Evolutionary conservation across 2,888 invertebrate genomes (phyloP).

Genomic region (Cephus rjabovi): DNA sequence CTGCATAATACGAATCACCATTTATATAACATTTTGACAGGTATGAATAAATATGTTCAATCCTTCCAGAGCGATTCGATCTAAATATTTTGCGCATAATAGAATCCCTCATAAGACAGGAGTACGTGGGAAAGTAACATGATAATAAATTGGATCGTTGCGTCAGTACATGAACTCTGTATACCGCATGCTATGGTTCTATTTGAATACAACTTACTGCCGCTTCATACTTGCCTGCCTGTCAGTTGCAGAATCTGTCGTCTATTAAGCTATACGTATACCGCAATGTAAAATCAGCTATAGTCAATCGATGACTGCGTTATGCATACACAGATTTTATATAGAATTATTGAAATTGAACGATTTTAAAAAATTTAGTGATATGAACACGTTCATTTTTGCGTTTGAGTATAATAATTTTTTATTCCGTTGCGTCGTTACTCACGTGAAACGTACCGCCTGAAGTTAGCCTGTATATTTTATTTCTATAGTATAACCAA

Average conservation of each 20-base stretch:
- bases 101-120: conserved; percentile 28
- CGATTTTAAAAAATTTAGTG: too few species aligned
- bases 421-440: too few species aligned
- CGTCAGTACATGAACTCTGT: neutral
- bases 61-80: conserved; percentile 19
- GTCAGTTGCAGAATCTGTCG: neutral
- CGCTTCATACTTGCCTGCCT: neutral
- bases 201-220: neutral
- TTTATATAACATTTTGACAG: conserved; percentile 36
- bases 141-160: conserved; percentile 2
- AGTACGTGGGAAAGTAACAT: neutral
- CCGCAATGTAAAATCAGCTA: neutral
- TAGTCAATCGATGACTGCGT: neutral
- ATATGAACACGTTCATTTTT: too few species aligned
- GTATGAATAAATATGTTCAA: conserved; percentile 31
- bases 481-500: too few species aligned
- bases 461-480: too few species aligned
- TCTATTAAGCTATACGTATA: neutral
- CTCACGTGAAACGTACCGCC: too few species aligned
- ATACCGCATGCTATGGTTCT: neutral
- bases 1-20: conserved; percentile 23
- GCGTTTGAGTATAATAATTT: too few species aligned
- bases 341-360: neutral
- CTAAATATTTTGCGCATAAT: conserved; percentile 38
- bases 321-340: neutral